Evolutionary conservation across 2,113 vertebrate genomes (phyloP), one percentile per base, ranked within the genome.

Genomic region (Periophthalmus modestus): DNA sequence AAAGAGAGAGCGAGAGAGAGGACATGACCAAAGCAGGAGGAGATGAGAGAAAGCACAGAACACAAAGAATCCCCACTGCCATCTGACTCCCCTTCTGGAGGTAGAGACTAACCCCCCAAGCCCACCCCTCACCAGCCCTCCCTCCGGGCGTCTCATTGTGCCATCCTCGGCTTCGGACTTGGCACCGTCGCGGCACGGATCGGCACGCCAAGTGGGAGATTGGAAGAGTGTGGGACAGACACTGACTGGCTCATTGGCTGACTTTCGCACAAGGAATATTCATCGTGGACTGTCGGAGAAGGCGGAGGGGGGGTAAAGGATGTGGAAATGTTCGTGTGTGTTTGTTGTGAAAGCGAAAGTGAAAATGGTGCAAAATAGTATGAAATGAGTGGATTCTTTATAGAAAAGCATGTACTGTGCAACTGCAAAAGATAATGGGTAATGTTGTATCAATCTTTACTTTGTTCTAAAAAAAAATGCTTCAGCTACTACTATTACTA

Each of bases 71-170:
- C 52, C 23, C 43, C 28, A n/a, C 73, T 76, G 75, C 69, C 76
- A 87, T 84, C 79, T 75, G 85, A 84, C 79, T 82, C 73, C 71
- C 72, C 66, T 58, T 77, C 61, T 74, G 74, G 78, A 70, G 67
- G 73, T 71, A 69, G 61, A 50, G 68, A 59, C 76, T n/a, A 55
- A 55, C 52, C 52, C 52, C n/a, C 52, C 48, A 52, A 55, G 2
- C 7, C 52, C 50, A 18, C 52, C 47, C 15, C 47, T 16, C 52
- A n/a, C 7, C 52, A n/a, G 19, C 19, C 52, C 73, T 77, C 72
- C 70, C 73, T 73, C 66, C 24, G 3, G 69, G 65, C 71, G 71
- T 80, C 73, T 87, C 65, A 81, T 59, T 28, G 76, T 52, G 55
- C 55, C 43, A 7, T 47, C 69, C 13, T 71, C 52, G 63, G 65